Percentiles rank a stretch among this genome's conserved stretches.
These are phyloP conservation scores for Samia ricini DNA, from an alignment of 1,140 invertebrate species.

Conservation along the genomic window DNA sequence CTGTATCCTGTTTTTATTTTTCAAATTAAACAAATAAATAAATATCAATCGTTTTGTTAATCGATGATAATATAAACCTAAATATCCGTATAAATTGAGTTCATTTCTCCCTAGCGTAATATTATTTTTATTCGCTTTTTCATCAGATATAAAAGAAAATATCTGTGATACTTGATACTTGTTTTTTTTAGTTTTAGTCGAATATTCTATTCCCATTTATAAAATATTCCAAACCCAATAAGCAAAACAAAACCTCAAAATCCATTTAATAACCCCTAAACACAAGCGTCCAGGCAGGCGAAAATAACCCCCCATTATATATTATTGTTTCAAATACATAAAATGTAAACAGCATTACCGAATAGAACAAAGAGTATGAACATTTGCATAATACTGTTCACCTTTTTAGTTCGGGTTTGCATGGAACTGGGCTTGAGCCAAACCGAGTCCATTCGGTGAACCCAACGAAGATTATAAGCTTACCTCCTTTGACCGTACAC, in stretches of 20 bases:
- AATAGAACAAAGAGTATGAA: conserved; percentile 58
- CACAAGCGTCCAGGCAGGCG: conserved; percentile 36
- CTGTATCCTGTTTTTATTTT: too few relatives aligned
- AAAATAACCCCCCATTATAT: conserved; percentile 39
- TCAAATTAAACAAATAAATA: too few relatives aligned
- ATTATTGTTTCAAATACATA: conserved; percentile 57
- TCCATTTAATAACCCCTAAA: conserved; percentile 13
- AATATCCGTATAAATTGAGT: too few relatives aligned
- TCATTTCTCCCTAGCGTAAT: too few relatives aligned
- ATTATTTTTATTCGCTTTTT: too few relatives aligned
- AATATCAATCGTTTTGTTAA: too few relatives aligned
- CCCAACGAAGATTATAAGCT: conserved; percentile 57
- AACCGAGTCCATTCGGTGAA: conserved; percentile 53
- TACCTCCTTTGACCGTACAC: conserved; percentile 35
- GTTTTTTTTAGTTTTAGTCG: too few relatives aligned
- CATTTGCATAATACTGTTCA: conserved; percentile 66
- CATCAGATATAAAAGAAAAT: too few relatives aligned
- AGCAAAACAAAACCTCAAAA: conserved; percentile 6
- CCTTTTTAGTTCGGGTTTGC: conserved; percentile 53
- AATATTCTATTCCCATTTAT: neutral
- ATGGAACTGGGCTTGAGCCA: conserved; percentile 52
- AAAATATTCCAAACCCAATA: neutral
- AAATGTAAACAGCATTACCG: conserved; percentile 55
- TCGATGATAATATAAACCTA: too few relatives aligned
- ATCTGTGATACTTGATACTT: too few relatives aligned